Evolutionary conservation across 1,140 invertebrate genomes (phyloP), one percentile per base, ranked within the genome.

Genomic region (Drosophila carrolli): DNA sequence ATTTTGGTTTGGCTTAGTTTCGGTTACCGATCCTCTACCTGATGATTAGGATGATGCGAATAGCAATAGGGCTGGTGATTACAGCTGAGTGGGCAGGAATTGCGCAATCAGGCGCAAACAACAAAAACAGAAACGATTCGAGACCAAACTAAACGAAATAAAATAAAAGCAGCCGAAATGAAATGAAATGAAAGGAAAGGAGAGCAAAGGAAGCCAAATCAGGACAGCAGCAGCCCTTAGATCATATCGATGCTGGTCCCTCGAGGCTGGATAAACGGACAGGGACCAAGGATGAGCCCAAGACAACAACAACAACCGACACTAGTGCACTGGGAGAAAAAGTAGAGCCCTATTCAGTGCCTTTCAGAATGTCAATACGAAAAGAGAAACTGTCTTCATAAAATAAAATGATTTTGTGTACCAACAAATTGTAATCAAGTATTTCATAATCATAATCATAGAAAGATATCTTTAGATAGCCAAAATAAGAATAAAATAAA

Each of bases 101-200:
- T 83, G 83, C 83, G 83, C 83, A 86, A 86, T 86, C 83, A 83
- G 84, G 83, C 83, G 83, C 71, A 79, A 88, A 77, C 48, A 77
- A 83, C 84, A 74, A 80, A 86, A 83, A 79, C 66, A 78, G 75
- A 82, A 75, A 68, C 37, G 48, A 51, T 35, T 51, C 29, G 29
- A 61, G 14, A 7, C 27, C 27, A 40, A 47, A 63, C 57, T 27
- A 76, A 75, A 51, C 47, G 27, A 60, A 76, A 75, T 53, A 35
- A 60, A 76, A 71, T 54, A 56, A 68, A 58, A 56, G 54, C 38
- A 54, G 59, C 46, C 41, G 60, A 41, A 40, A 44, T 51, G 47
- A 43, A 55, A 55, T 16, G 38, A 47, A 29, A 50, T 44, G 32
- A 14, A 29, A 44, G 9, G 41, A n/a, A 35, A n/a, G 19, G 11